Conservation (phyloP, 2,888 invertebrate genomes). For the Sesia bembeciformis region DNA sequence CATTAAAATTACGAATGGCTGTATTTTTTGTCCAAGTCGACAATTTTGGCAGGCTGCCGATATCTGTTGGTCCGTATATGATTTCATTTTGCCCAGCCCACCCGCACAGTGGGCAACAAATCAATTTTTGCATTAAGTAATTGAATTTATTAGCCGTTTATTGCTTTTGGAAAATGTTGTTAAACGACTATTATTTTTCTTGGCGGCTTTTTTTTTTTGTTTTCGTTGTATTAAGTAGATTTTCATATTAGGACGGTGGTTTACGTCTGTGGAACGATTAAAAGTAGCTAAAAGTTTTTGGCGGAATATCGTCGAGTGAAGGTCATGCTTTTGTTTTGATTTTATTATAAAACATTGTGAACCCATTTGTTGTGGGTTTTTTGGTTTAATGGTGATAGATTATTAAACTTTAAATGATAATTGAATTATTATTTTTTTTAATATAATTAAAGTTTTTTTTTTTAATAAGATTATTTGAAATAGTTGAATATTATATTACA, state of each 20-base stretch:
- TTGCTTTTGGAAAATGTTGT: constrained; percentile 59
- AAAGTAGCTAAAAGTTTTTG: no score
- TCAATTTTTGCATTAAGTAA: constrained; percentile 69
- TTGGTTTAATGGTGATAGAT: no score
- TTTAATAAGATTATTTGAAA: no score
- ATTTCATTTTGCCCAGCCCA: constrained; percentile 49
- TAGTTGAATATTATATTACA: no score
- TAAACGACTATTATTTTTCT: constrained; percentile 48
- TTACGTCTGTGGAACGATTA: neutral
- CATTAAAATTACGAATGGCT: constrained; percentile 63
- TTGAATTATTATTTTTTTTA: no score
- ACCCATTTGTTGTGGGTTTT: no score
- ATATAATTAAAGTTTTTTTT: no score
- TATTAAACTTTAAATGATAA: no score
- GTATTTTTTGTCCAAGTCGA: constrained; percentile 35
- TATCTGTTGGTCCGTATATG: constrained; percentile 30
- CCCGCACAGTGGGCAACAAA: constrained; percentile 42
- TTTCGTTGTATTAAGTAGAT: constrained; percentile 7
- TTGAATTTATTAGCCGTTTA: constrained; percentile 69
- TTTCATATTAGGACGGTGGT: neutral
- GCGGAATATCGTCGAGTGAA: no score
- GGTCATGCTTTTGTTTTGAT: no score
- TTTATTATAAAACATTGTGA: no score
- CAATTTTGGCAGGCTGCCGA: constrained; percentile 58
- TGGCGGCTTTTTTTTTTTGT: constrained; percentile 16